Conservation (phyloP, 2,797 vertebrate genomes). For the Brachymystax lenok region DNA sequence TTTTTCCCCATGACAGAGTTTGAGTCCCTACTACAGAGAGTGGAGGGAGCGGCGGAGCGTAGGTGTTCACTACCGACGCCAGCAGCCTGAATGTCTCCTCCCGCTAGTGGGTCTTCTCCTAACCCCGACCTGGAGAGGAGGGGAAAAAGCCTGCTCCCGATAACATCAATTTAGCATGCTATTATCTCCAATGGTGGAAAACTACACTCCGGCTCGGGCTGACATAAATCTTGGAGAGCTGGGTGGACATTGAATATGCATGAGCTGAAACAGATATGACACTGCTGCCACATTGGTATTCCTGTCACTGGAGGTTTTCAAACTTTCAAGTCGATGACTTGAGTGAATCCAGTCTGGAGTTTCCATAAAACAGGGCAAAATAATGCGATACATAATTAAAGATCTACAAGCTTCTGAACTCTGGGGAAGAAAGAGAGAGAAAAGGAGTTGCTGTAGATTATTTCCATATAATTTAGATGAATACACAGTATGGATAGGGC, state of each 20-base stretch:
- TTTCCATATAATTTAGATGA: slow-evolving; percentile 74
- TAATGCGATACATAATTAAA: slow-evolving; percentile 92
- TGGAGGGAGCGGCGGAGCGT: slow-evolving; percentile 47
- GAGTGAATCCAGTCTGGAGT: slow-evolving; percentile 94
- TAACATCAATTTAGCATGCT: slow-evolving; percentile 99
- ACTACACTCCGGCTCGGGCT: slow-evolving; percentile 95
- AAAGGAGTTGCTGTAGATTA: slow-evolving; percentile 69
- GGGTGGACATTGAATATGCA: slow-evolving; percentile 92
- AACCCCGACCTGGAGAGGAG: slow-evolving; percentile 62
- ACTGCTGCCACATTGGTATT: slow-evolving; percentile 99
- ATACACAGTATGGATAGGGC: slow-evolving; percentile 74
- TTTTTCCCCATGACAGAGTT: slow-evolving; percentile 72
- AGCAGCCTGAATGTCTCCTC: slow-evolving; percentile 38
- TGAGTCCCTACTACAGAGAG: slow-evolving; percentile 22
- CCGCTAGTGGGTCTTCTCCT: background rate
- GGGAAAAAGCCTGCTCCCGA: slow-evolving; percentile 78
- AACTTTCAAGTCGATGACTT: slow-evolving; percentile 98
- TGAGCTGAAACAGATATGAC: slow-evolving; percentile 99
- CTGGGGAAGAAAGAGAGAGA: slow-evolving; percentile 51
- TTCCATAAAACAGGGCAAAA: slow-evolving; percentile 91
- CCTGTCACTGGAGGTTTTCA: slow-evolving; percentile 98
- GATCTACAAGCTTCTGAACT: slow-evolving; percentile 85
- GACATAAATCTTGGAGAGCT: slow-evolving; percentile 99
- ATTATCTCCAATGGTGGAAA: slow-evolving; percentile 99
- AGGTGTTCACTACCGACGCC: slow-evolving; percentile 51